phyloP scores from a whole-genome alignment of 2,113 vertebrate genomes.

The Cebidichthys violaceus region DNA sequence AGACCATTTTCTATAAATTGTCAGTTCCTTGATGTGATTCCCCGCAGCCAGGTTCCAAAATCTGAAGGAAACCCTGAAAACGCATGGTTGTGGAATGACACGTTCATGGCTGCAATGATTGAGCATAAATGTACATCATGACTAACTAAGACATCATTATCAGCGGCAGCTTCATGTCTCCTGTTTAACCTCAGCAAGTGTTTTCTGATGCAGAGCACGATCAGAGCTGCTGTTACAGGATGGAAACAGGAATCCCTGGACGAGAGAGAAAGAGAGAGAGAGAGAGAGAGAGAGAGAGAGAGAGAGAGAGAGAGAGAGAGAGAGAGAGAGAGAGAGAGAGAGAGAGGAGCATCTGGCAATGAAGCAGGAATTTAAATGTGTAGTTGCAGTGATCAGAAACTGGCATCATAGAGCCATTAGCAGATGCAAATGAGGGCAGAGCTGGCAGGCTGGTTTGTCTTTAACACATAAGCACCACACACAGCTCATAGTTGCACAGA shows the following conservation, averaged over 20 bases:
- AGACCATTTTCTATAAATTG: not conserved
- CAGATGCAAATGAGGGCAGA: conserved; percentile 66
- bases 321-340: not conserved
- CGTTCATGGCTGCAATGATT: not conserved
- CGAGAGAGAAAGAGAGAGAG: conserved; percentile 7
- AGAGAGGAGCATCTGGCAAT: conserved; percentile 47
- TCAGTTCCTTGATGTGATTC: not conserved
- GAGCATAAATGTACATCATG: conserved; percentile 1
- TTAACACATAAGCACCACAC: conserved; percentile 24
- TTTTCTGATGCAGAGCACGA: conserved; percentile 52
- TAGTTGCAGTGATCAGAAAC: conserved; percentile 65
- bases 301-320: conserved; percentile 3
- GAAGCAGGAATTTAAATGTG: conserved; percentile 61
- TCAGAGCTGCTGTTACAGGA: conserved; percentile 17
- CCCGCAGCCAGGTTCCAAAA: conserved; percentile 3
- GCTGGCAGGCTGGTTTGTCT: conserved; percentile 57
- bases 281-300: not conserved
- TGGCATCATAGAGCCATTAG: conserved; percentile 71
- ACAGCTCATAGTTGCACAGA: not conserved
- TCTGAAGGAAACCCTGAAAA: not conserved
- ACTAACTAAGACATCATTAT: not conserved
- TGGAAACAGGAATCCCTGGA: conserved; percentile 37
- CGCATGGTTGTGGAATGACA: not conserved
- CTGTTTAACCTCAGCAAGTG: conserved; percentile 14
- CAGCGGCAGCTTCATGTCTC: not conserved